Evolutionary conservation across 2,113 vertebrate species (phyloP), one percentile per base, ranked within the genome.

Genomic region (Perca fluviatilis): DNA sequence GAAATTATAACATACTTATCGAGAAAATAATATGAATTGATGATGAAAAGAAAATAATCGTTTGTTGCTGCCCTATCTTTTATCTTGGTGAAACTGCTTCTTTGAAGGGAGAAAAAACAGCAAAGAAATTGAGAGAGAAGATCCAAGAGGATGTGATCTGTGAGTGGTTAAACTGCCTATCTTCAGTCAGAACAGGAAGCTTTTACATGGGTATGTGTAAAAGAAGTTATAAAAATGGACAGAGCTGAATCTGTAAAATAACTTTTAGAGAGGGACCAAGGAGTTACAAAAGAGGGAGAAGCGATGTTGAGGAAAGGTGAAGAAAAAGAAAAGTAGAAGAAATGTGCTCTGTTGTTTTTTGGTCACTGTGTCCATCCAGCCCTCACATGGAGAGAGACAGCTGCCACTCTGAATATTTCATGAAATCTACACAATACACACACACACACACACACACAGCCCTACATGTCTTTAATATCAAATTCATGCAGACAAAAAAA

Each of bases 351-450:
- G 83, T 87, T 90, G 80, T 91, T 93, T 88, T 92, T 91, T 94
- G 89, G 90, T 92, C 89, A 83, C 87, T 88, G 89, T 90, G 90
- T 89, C 91, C 83, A 64, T 88, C 80, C 88, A 87, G 91, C 73
- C 74, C 85, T 85, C 93, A 92, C 84, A 88, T 83, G 86, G 91
- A 91, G 91, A 90, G 89, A 92, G 91, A 88, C 94, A 94, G 92
- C 93, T 94, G 93, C 92, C 91, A 92, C 84, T 92, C 86, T 95
- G 94, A 95, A 95, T 95, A 94, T 94, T 94, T 94, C 91, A 95
- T 94, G 89, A 93, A 91, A 84, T 43, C 68, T 49, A 92, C 91
- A 93, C 91, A 93, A 91, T 92, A 60, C 13, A 43, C 61, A n/a
- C 62, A 69, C 77, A 46, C 72, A 79, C 58, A 72, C 74, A 65